Percentiles rank a stretch among this genome's conserved stretches.
These are phyloP conservation scores for Lycocorax pyrrhopterus DNA, from an alignment of 2,113 vertebrate species.

Conservation along the genomic window DNA sequence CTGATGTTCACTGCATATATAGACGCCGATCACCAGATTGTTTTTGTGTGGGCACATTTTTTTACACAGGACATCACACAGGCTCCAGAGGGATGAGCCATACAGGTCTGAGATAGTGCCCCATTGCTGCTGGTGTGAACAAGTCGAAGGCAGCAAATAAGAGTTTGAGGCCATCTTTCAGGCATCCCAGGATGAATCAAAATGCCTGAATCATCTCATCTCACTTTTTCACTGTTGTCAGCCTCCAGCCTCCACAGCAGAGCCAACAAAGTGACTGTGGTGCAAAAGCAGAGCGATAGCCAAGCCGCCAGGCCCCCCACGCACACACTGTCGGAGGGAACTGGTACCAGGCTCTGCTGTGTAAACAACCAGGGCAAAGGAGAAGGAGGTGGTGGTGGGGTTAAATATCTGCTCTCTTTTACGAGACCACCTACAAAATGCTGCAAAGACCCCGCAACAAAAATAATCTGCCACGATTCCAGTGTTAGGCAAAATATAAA, in stretches of 20 bases:
- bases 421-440: conserved; percentile 71
- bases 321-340: background rate
- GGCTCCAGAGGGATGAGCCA: background rate
- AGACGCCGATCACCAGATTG: background rate
- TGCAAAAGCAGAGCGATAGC: background rate
- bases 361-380: conserved; percentile 65
- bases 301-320: background rate
- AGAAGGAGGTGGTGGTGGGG: conserved; percentile 48
- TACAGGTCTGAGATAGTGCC: background rate
- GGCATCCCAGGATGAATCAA: background rate
- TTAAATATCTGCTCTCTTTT: conserved; percentile 72
- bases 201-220: background rate
- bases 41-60: background rate
- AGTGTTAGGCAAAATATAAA: conserved; percentile 63
- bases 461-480: conserved; percentile 61
- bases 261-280: background rate
- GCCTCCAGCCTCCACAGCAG: background rate
- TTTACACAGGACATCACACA: background rate
- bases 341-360: conserved; percentile 58
- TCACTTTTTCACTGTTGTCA: background rate
- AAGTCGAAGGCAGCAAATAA: background rate
- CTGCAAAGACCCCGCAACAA: conserved; percentile 52
- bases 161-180: rapidly evolving
- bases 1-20: background rate
- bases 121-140: background rate